phyloP scores from a whole-genome alignment of 1,140 invertebrate species.

The Drosophila ercepeae region DNA sequence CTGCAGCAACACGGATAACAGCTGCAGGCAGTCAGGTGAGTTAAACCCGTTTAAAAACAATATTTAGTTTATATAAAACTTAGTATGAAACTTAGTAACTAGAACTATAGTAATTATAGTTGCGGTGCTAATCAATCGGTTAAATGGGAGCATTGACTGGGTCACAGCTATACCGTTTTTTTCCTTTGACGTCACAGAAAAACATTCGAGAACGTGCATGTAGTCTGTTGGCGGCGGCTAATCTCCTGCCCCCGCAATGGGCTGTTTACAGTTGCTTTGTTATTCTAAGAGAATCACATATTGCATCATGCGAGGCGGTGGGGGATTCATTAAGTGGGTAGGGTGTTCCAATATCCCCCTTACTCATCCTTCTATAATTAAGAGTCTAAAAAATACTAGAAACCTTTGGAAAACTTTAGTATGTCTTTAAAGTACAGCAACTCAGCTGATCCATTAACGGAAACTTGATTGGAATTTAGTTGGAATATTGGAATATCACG shows the following conservation, averaged over 20 bases:
- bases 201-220: slow-evolving; percentile 41
- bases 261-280: slow-evolving; percentile 43
- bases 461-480: background rate
- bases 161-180: slow-evolving; percentile 18
- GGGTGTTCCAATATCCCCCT: slow-evolving; percentile 20
- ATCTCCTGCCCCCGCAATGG: slow-evolving; percentile 11
- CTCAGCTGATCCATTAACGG: too few species aligned
- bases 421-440: too few species aligned
- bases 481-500: background rate
- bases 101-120: slow-evolving; percentile 13
- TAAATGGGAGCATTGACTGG: slow-evolving; percentile 39
- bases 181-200: slow-evolving; percentile 32
- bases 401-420: too few species aligned
- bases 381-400: too few species aligned
- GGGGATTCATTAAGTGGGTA: slow-evolving; percentile 5
- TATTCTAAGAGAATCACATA: slow-evolving; percentile 23
- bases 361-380: background rate
- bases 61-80: background rate
- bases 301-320: slow-evolving; percentile 33
- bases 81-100: background rate
- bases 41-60: slow-evolving; percentile 4
- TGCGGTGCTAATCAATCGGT: slow-evolving; percentile 31
- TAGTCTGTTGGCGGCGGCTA: slow-evolving; percentile 9
- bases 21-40: slow-evolving; percentile 79
- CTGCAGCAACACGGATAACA: slow-evolving; percentile 76